phyloP scores from a whole-genome alignment of 2,888 invertebrate genomes.

The Campaea margaritaria region DNA sequence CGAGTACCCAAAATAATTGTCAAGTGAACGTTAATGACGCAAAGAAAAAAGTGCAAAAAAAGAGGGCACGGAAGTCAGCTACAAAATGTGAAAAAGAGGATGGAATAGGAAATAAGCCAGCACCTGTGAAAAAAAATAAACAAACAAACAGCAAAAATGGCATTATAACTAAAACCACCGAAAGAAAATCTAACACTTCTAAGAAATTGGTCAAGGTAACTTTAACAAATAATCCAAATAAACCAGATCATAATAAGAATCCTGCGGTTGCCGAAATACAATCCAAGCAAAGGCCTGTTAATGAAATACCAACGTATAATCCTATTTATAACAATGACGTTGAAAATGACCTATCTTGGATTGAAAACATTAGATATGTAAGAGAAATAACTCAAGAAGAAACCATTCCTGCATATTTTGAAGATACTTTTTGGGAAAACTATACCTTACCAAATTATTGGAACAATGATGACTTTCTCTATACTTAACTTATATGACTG shows the following conservation, averaged over 20 bases:
- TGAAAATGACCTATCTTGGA: constrained; percentile 59
- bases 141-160: neutral
- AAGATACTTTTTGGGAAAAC: constrained; percentile 65
- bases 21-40: constrained; percentile 1
- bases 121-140: neutral
- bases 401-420: constrained; percentile 45
- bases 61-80: neutral
- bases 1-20: neutral
- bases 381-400: constrained; percentile 62
- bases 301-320: neutral
- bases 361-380: constrained; percentile 65
- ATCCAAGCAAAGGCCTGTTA: neutral
- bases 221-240: neutral
- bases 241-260: neutral
- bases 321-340: constrained; percentile 18
- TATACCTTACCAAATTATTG: constrained; percentile 56
- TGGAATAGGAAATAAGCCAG: neutral
- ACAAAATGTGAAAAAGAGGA: neutral
- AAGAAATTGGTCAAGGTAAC: neutral
- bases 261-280: neutral
- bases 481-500: constrained; percentile 18
- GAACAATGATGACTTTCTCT: constrained; percentile 54
- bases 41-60: neutral
- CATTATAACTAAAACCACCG: no score
- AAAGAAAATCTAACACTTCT: neutral